Percentiles rank a stretch among this genome's conserved stretches.
phyloP scores from a whole-genome alignment of 2,797 vertebrate genomes.

The Borostomias antarcticus region DNA sequence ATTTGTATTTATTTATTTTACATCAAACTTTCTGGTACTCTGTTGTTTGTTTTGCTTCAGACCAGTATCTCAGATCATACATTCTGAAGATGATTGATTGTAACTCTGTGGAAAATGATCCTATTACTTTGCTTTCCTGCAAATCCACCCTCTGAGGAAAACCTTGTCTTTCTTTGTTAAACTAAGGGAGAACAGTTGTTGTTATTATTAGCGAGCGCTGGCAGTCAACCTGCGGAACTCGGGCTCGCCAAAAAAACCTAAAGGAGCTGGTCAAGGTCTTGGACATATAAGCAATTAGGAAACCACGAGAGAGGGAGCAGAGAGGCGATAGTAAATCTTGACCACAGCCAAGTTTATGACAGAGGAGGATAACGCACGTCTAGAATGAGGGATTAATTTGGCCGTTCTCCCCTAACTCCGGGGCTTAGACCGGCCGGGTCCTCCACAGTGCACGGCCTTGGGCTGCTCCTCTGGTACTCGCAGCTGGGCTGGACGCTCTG shows the following conservation, averaged over 20 bases:
- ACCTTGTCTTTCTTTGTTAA: slow-evolving; percentile 45
- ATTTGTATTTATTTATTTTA: no score
- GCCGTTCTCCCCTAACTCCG: slow-evolving; percentile 56
- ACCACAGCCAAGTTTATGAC: slow-evolving; percentile 75
- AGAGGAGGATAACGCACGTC: slow-evolving; percentile 67
- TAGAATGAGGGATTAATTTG: slow-evolving; percentile 70
- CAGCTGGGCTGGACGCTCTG: slow-evolving; percentile 41
- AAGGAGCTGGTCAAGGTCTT: slow-evolving; percentile 61
- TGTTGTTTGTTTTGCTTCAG: no score
- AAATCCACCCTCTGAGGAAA: slow-evolving; percentile 52
- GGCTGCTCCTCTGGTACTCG: slow-evolving; percentile 55
- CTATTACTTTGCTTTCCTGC: slow-evolving; percentile 59
- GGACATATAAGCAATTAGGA: slow-evolving; percentile 58
- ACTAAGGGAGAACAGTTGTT: slow-evolving; percentile 45
- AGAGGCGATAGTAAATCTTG: slow-evolving; percentile 67
- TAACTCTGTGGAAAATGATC: slow-evolving; percentile 66
- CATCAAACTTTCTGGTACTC: no score
- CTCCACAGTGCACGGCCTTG: slow-evolving; percentile 49
- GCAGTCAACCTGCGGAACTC: slow-evolving; percentile 58
- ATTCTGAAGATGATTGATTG: slow-evolving; percentile 44
- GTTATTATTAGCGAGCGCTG: slow-evolving; percentile 63
- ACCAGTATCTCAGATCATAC: slow-evolving; percentile 1
- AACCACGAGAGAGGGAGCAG: slow-evolving; percentile 51
- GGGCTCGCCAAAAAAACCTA: slow-evolving; percentile 47
- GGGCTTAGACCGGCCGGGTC: slow-evolving; percentile 48